Evolutionary conservation across 2,888 invertebrate species (phyloP).

Genomic region (Ypsolopha sequella): DNA sequence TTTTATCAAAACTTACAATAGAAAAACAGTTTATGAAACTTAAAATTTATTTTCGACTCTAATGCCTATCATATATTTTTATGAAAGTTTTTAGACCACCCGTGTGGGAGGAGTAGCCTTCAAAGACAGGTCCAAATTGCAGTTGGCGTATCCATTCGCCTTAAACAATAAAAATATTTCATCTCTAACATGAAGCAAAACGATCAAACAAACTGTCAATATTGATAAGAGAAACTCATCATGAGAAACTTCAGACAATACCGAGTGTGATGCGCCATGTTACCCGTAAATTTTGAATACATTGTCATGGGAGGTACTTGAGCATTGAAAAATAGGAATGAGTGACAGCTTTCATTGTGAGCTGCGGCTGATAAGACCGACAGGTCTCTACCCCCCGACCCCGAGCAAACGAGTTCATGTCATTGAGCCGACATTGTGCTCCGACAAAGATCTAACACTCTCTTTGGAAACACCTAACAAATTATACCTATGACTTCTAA

Average conservation of each 20-base stretch:
- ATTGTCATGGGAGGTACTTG: constrained; percentile 8
- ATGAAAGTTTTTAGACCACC: no score
- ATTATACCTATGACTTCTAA: not conserved
- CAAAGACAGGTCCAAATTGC: no score
- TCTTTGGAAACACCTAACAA: not conserved
- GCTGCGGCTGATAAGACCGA: not conserved
- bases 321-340: constrained; percentile 10
- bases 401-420: constrained; percentile 5
- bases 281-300: not conserved
- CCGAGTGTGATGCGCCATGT: not conserved
- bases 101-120: no score
- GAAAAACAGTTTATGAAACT: no score
- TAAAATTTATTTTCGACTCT: no score
- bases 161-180: no score
- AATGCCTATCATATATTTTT: no score
- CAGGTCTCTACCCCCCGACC: not conserved
- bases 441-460: not conserved
- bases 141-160: no score
- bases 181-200: not conserved
- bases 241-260: constrained; percentile 3
- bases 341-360: constrained; percentile 10
- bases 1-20: no score
- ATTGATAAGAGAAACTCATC: constrained; percentile 3
- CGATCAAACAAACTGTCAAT: not conserved
- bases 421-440: constrained; percentile 5